These are phyloP conservation scores for Metridium senile DNA, from an alignment of 92 coral and sea anemone genomes.

Conservation along the genomic window DNA sequence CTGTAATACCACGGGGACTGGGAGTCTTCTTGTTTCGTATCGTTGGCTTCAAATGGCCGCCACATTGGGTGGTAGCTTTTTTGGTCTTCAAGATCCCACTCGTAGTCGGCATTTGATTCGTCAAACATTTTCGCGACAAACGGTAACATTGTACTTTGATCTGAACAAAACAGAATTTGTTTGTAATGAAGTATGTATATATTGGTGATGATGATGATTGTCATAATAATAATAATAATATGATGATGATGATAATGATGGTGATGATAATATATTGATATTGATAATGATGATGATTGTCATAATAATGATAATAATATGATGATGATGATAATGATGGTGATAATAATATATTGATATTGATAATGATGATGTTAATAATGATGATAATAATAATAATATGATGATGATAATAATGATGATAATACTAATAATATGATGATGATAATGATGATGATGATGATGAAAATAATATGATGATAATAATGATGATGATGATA, in stretches of 20 bases:
- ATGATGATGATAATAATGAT: neutral
- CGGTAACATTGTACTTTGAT: constrained; percentile 67
- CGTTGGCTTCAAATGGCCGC: constrained; percentile 54
- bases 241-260: neutral
- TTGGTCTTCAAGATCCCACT: constrained; percentile 80
- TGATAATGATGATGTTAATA: neutral
- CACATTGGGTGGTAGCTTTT: constrained; percentile 51
- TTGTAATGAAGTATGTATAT: neutral
- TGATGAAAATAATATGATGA: no score
- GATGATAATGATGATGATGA: no score
- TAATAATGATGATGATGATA: no score
- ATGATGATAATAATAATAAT: neutral
- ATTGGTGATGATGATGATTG: neutral
- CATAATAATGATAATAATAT: neutral
- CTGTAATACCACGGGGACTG: constrained; percentile 84
- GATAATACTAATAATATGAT: neutral
- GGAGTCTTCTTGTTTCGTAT: constrained; percentile 53
- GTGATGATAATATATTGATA: neutral
- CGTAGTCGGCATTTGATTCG: constrained; percentile 79
- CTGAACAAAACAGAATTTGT: constrained; percentile 28
- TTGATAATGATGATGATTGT: neutral
- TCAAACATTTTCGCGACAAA: constrained; percentile 44
- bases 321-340: neutral
- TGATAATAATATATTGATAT: neutral
- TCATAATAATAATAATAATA: no score